phyloP scores from a whole-genome alignment of 1,140 invertebrate genomes.

The Coelopa frigida region DNA sequence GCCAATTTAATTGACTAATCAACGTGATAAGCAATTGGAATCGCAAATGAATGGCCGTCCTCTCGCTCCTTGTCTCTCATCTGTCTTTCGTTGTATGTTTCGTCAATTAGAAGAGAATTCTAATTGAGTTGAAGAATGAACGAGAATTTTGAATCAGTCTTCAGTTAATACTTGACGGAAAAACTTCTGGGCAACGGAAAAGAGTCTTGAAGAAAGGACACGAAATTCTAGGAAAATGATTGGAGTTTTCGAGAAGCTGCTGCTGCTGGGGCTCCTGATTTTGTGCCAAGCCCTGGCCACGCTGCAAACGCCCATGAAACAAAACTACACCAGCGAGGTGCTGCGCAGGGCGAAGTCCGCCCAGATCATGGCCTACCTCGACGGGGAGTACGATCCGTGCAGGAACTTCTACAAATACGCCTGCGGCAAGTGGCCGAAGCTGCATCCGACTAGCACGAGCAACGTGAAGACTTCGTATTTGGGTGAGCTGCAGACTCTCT shows the following conservation, averaged over 20 bases:
- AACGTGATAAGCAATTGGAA: no score
- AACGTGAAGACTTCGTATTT: conserved; percentile 65
- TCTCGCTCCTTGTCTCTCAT: no score
- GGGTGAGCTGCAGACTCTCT: conserved; percentile 57
- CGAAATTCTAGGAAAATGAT: background rate
- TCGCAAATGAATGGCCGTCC: no score
- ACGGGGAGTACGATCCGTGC: conserved; percentile 64
- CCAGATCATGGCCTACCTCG: conserved; percentile 69
- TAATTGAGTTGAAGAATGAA: no score
- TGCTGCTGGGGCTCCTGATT: background rate
- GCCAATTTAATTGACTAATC: no score
- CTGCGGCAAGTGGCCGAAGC: conserved; percentile 53
- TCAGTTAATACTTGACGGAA: no score
- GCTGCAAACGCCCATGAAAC: conserved; percentile 2
- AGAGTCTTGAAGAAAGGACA: background rate
- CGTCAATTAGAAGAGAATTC: no score
- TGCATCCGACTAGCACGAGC: conserved; percentile 23
- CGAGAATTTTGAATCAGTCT: no score
- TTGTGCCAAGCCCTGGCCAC: background rate
- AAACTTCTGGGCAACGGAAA: no score
- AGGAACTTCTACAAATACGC: conserved; percentile 73
- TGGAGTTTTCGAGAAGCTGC: background rate
- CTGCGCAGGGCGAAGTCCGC: conserved; percentile 42
- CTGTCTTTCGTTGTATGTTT: no score
- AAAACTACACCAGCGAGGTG: conserved; percentile 33